These are phyloP conservation scores for Microplitis demolitor DNA, from an alignment of 1,140 invertebrate species.

Conservation along the genomic window DNA sequence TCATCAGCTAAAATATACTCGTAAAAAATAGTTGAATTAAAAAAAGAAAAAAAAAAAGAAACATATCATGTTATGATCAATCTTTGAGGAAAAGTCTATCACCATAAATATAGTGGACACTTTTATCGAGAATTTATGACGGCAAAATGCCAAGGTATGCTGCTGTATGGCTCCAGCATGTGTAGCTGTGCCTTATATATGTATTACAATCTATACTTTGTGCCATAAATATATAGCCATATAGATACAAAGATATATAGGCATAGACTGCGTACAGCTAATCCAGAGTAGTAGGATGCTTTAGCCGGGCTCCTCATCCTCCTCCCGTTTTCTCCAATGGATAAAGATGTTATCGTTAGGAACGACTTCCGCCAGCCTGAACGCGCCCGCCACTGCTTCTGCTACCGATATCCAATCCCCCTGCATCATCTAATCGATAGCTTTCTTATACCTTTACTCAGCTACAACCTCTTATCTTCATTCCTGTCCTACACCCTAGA, in stretches of 20 bases:
- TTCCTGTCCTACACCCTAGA: neutral
- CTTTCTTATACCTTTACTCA: neutral
- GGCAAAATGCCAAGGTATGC: conserved; percentile 5
- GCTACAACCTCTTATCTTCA: conserved; percentile 9
- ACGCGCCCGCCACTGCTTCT: neutral
- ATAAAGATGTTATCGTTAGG: conserved; percentile 27
- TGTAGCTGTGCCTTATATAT: neutral
- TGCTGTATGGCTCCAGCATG: neutral
- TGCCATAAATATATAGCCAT: neutral
- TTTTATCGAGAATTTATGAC: conserved; percentile 20
- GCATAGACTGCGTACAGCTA: neutral
- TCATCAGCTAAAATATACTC: too few species aligned
- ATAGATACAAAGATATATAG: neutral
- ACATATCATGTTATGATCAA: neutral
- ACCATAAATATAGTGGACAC: conserved; percentile 8
- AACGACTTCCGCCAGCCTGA: conserved; percentile 21
- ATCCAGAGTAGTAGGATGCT: conserved; percentile 1
- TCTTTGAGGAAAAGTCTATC: neutral
- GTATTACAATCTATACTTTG: too few species aligned
- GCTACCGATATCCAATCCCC: conserved; percentile 19
- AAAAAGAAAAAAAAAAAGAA: neutral
- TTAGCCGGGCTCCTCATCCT: neutral
- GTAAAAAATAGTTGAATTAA: neutral
- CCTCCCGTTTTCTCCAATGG: conserved; percentile 7
- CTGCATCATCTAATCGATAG: conserved; percentile 26